phyloP scores from a whole-genome alignment of 2,797 vertebrate genomes.

The Remorina albescens region DNA sequence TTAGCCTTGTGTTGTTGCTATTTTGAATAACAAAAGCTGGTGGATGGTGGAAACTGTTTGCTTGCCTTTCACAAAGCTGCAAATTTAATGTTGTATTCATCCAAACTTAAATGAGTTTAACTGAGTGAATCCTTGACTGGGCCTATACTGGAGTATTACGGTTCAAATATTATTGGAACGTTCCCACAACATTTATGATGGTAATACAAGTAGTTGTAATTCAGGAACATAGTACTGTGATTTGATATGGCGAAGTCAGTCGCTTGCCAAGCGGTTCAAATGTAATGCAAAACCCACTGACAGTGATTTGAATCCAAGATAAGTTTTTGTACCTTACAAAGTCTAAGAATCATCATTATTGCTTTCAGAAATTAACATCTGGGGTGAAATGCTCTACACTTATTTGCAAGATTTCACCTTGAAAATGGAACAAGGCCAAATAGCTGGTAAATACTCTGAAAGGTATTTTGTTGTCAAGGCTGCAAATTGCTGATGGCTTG shows the following conservation, averaged over 20 bases:
- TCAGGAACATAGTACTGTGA: background rate
- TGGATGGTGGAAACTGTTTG: background rate
- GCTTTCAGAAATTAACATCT: slow-evolving; percentile 13
- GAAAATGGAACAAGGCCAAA: slow-evolving; percentile 35
- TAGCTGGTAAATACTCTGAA: slow-evolving; percentile 13
- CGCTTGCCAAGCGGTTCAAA: slow-evolving; percentile 18
- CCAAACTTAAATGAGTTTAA: background rate
- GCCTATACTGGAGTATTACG: background rate
- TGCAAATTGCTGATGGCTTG: slow-evolving; percentile 1
- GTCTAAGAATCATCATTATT: background rate
- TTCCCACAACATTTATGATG: background rate
- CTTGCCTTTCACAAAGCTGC: background rate
- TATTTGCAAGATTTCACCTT: slow-evolving; percentile 28
- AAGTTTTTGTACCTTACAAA: background rate
- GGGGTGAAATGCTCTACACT: slow-evolving; percentile 12
- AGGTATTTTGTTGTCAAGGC: slow-evolving; percentile 24
- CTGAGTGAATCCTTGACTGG: background rate
- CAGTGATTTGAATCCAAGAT: slow-evolving; percentile 5
- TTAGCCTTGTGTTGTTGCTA: background rate
- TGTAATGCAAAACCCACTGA: slow-evolving; percentile 18
- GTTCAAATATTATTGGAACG: slow-evolving; percentile 4
- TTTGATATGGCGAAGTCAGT: slow-evolving; percentile 11
- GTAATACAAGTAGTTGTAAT: slow-evolving; percentile 3
- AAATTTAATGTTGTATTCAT: background rate
- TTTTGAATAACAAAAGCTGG: background rate